Evolutionary conservation across 2,797 vertebrate genomes (phyloP), one percentile per base, ranked within the genome.

Genomic region (Threskiornis aethiopicus): DNA sequence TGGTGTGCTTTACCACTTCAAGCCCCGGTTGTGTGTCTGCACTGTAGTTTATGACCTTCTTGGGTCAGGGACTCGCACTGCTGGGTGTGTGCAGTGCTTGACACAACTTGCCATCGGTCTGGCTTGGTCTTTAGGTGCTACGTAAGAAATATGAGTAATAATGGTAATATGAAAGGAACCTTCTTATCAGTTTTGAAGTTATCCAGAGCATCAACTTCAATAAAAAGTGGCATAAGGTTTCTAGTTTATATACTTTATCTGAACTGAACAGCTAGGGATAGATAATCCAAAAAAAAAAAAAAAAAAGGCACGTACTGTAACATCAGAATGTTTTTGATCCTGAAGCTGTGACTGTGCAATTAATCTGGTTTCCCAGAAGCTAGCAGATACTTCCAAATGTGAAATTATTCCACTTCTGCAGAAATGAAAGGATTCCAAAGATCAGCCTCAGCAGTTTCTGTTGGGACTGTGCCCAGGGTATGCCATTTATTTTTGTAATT

Each of bases 361-460:
- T 97, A 97, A 95, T 96, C 90, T 82, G 49, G n/a, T 69, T 73
- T 89, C 62, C 65, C 71, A 87, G 78, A 94, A 97, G 87, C 89
- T 94, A 92, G 61, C 61, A 95, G 87, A 84, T 93, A 95, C 20
- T 93, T 95, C 92, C 54, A 96, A 96, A 97, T 93, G 44, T 95
- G 92, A 98, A 97, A 96, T 97, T 96, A 91, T 97, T 97, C 91
- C 57, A 83, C 58, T 82, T 97, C 70, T 84, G 95, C 86, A 96
- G 93, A 97, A 97, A 96, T 55, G 24, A 96, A 97, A 96, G 49
- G 41, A 79, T 72, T 95, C 79, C 76, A 58, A 96, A 93, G 47
- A 92, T 89, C 83, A 95, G 65, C 61, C 81, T 97, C 96, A 98
- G 97, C 97, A 97, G 66, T 90, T 97, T 97, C 95, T 92, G 54